Base-by-base conservation (phyloP, 2,888 invertebrate species). In the Drosophila mercatorum region DNA sequence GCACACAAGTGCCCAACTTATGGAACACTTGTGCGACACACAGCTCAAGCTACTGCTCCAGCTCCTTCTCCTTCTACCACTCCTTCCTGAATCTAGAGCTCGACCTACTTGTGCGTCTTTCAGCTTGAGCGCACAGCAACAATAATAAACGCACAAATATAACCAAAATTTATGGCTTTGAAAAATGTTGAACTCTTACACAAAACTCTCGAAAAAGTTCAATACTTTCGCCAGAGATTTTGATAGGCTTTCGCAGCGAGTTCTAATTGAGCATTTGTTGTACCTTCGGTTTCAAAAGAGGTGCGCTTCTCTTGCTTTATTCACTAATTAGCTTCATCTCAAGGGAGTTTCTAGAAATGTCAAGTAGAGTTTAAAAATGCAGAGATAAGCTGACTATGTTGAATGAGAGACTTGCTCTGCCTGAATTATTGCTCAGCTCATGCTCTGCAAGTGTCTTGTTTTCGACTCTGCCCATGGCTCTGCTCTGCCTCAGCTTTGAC, bases 31-130 rank as follows among this genome's bases (percentile, higher is more conserved):
- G 7, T 31, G 2, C 55, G 11, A 2, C 22, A 7, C 36, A 22
- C 51, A 36, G 31, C 11, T 14, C 31, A 2, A 34, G 0, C 31
- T 31, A 14, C 49, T 49, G 1, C 22, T 22, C 10, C 49, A 31
- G 1, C 1, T 22, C 10, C 31, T 10, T 0, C 49, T 46, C 26
- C 46, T 26, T 11, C 17, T 5, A 11, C 11, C 14, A 17, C 3
- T 5, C 11, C 28, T 28, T 3, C n/a, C n/a, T 40, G 8, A 5
- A 26, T 38, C 31, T 31, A 47, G 52, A 60, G 38, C n/a, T 44
- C 73, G 87, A 86, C 76, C 82, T 72, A 83, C 71, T 83, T 86
- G 71, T 81, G 84, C 84, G 68, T 66, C 67, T 73, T 83, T 81
- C 81, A 52, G 41, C 81, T 83, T 68, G 76, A 74, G 49, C 59